Conservation (phyloP, 2,888 invertebrate genomes). For the Ceriagrion tenellum region DNA sequence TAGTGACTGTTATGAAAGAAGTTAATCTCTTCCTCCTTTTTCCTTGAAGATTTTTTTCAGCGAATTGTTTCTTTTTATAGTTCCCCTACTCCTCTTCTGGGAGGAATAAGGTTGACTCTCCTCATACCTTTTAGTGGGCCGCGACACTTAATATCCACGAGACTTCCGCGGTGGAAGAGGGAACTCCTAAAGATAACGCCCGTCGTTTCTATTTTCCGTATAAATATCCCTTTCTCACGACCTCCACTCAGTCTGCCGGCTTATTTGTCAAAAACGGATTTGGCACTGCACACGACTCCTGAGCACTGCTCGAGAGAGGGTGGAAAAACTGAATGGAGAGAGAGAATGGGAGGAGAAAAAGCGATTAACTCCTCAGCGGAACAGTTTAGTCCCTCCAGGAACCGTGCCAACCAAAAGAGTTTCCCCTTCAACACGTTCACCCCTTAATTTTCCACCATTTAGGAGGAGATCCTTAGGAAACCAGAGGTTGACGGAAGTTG, state of each 20-base stretch:
- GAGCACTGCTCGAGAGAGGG: not conserved
- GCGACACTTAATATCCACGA: not conserved
- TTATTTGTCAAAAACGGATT: not conserved
- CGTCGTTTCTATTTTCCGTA: not conserved
- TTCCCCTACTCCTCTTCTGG: not conserved
- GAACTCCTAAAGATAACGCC: not conserved
- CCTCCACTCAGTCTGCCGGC: not conserved
- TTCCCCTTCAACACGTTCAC: not conserved
- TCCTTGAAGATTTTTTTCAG: not conserved
- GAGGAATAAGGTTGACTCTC: not conserved
- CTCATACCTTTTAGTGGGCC: not conserved
- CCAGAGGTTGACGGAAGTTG: too few relatives aligned
- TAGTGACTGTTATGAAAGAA: too few relatives aligned
- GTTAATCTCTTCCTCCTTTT: not conserved
- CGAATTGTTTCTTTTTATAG: not conserved
- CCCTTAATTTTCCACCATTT: not conserved
- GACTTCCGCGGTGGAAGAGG: not conserved
- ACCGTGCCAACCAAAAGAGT: not conserved
- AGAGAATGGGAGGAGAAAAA: not conserved
- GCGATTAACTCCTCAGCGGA: not conserved
- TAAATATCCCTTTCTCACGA: not conserved
- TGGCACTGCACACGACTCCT: not conserved
- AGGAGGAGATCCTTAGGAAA: not conserved
- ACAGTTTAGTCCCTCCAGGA: not conserved
- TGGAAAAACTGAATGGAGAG: not conserved